These are phyloP conservation scores for Monochamus alternatus DNA, from an alignment of 2,888 invertebrate species.

Conservation along the genomic window DNA sequence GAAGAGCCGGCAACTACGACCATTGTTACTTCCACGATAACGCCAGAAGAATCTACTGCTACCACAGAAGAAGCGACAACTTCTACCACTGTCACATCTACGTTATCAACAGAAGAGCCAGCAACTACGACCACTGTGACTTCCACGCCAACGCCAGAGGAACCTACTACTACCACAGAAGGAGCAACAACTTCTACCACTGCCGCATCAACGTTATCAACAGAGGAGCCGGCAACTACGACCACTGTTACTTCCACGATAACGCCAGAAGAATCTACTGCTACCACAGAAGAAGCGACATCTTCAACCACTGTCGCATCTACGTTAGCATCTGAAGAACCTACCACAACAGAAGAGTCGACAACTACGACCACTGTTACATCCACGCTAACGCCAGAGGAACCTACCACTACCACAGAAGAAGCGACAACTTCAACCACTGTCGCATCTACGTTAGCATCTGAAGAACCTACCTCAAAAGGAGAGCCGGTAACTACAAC, in stretches of 20 bases:
- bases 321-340: neutral
- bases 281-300: neutral
- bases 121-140: too few relatives aligned
- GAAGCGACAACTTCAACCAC: conserved; percentile 5
- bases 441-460: conserved; percentile 8
- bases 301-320: neutral
- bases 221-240: neutral
- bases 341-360: neutral
- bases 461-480: neutral
- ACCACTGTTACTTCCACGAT: neutral
- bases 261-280: too few relatives aligned
- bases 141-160: too few relatives aligned
- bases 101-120: too few relatives aligned
- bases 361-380: neutral
- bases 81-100: too few relatives aligned
- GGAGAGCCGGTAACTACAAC: conserved; percentile 24
- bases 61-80: too few relatives aligned
- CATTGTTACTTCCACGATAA: too few relatives aligned
- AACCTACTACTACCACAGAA: neutral
- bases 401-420: neutral
- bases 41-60: too few relatives aligned
- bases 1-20: too few relatives aligned
- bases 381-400: too few relatives aligned
- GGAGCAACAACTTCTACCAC: neutral
- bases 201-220: neutral